These are phyloP conservation scores for Echiichthys vipera DNA, from an alignment of 2,797 vertebrate species.

Conservation along the genomic window DNA sequence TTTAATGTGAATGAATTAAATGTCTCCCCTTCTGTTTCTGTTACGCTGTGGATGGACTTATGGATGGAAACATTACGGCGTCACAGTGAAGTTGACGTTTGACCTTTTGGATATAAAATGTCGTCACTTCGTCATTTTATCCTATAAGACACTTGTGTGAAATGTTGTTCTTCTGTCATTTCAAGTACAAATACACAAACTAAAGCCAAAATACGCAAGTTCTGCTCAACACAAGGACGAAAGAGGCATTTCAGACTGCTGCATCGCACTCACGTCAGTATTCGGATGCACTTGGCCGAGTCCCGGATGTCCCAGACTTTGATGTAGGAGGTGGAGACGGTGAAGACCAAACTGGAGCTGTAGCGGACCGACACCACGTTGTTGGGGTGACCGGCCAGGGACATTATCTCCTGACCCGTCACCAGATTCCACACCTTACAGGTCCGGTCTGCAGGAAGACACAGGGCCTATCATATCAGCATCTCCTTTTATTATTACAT, in stretches of 20 bases:
- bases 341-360: conserved; percentile 96
- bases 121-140: too few relatives aligned
- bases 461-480: conserved; percentile 8
- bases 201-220: background rate
- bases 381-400: conserved; percentile 93
- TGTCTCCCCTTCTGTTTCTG: too few relatives aligned
- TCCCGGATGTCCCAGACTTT: conserved; percentile 99
- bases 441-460: conserved; percentile 88
- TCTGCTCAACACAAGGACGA: background rate
- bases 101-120: too few relatives aligned
- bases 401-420: conserved; percentile 99
- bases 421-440: conserved; percentile 99
- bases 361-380: conserved; percentile 97
- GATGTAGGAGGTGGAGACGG: conserved; percentile 95
- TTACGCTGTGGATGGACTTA: too few relatives aligned
- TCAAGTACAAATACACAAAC: background rate
- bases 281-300: conserved; percentile 95
- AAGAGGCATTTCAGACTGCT: background rate
- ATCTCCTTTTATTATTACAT: background rate
- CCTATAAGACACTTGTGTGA: too few relatives aligned
- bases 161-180: background rate
- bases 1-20: too few relatives aligned
- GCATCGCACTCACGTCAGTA: conserved; percentile 92
- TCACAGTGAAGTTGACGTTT: too few relatives aligned
- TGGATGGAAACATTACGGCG: too few relatives aligned